phyloP scores from a whole-genome alignment of 2,888 invertebrate species.

The Mesochorus sp. region DNA sequence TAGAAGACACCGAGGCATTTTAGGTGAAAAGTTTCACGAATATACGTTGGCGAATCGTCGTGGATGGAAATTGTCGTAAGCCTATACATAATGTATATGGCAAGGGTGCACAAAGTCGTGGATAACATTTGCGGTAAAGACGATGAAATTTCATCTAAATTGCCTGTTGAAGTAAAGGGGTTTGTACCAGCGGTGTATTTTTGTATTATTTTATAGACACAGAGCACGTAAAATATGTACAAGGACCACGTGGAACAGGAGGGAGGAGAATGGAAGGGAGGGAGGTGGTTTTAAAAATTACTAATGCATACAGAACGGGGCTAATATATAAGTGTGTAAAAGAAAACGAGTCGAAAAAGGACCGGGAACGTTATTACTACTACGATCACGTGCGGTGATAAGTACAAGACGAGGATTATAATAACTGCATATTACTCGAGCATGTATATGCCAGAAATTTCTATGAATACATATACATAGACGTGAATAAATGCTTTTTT shows the following conservation, averaged over 20 bases:
- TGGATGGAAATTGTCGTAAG: background rate
- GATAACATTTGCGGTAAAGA: slow-evolving; percentile 32
- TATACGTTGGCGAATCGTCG: background rate
- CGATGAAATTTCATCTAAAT: slow-evolving; percentile 49
- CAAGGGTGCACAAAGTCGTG: slow-evolving; percentile 9
- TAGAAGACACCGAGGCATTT: too few species aligned
- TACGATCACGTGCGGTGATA: slow-evolving; percentile 60
- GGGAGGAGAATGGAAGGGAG: slow-evolving; percentile 2
- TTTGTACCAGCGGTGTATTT: background rate
- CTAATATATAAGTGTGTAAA: slow-evolving; percentile 19
- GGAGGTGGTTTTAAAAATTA: slow-evolving; percentile 44
- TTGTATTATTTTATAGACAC: slow-evolving; percentile 2
- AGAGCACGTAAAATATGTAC: slow-evolving; percentile 5
- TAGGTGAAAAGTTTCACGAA: too few species aligned
- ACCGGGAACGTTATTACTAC: slow-evolving; percentile 48
- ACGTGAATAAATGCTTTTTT: background rate
- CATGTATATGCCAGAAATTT: background rate
- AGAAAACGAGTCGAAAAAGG: slow-evolving; percentile 20
- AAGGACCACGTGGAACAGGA: slow-evolving; percentile 2
- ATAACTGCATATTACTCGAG: slow-evolving; percentile 1
- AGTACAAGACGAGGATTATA: slow-evolving; percentile 38
- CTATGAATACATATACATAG: slow-evolving; percentile 1
- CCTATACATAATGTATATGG: background rate
- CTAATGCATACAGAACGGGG: slow-evolving; percentile 46
- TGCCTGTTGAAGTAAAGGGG: slow-evolving; percentile 26